Evolutionary conservation across 2,113 vertebrate genomes (phyloP).

Genomic region (Labeo catla): DNA sequence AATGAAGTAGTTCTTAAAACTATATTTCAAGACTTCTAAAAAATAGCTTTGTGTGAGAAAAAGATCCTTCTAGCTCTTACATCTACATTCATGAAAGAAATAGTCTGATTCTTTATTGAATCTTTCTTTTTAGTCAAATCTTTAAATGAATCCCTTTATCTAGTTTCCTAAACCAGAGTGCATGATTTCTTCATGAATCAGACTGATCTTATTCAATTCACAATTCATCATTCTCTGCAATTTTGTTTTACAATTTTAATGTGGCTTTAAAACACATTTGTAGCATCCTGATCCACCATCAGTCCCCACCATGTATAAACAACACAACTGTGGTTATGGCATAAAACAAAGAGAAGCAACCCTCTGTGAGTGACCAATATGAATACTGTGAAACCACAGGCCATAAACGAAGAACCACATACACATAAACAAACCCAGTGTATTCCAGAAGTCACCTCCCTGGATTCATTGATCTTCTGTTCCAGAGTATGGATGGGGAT

Average conservation of each 20-base stretch:
- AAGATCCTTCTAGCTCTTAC: too few relatives aligned
- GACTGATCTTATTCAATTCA: too few relatives aligned
- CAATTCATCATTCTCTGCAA: background rate
- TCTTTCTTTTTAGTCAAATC: too few relatives aligned
- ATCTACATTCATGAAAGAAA: too few relatives aligned
- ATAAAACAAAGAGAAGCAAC: conserved; percentile 25
- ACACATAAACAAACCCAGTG: conserved; percentile 25
- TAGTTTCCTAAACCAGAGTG: too few relatives aligned
- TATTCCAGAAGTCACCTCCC: background rate
- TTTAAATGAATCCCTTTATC: too few relatives aligned
- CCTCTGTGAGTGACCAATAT: background rate
- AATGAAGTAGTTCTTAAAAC: too few relatives aligned
- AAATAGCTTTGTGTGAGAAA: too few relatives aligned
- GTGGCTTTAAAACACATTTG: background rate
- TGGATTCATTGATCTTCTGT: conserved; percentile 32
- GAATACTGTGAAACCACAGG: conserved; percentile 44
- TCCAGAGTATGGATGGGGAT: background rate
- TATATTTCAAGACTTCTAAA: too few relatives aligned
- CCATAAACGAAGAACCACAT: conserved; percentile 42
- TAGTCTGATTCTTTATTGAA: too few relatives aligned
- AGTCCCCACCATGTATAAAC: conserved; percentile 22
- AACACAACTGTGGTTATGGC: conserved; percentile 35
- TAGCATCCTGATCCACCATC: conserved; percentile 18
- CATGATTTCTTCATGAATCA: too few relatives aligned
- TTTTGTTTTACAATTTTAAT: background rate